Percentiles rank a stretch among this genome's conserved stretches.
Evolutionary conservation across 2,797 vertebrate genomes (phyloP).

Genomic region (Gobio occitaniae): DNA sequence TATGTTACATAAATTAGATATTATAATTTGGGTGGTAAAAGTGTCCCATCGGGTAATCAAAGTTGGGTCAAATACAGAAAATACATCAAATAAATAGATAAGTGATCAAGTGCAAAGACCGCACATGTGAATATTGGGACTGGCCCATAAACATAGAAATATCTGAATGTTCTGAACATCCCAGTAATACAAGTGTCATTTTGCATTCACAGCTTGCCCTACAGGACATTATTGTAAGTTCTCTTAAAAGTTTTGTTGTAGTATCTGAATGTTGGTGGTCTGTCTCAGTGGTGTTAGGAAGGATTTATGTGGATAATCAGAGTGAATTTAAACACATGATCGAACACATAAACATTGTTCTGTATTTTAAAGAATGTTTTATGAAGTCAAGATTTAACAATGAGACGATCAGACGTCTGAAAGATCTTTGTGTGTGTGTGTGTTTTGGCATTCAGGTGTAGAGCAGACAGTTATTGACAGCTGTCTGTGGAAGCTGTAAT

Average conservation of each 20-base stretch:
- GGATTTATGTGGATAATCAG: neutral
- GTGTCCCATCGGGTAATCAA: too few species aligned
- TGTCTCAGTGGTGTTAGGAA: neutral
- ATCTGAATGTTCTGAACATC: neutral
- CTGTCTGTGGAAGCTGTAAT: constrained; percentile 63
- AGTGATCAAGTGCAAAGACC: neutral
- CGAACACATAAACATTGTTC: neutral
- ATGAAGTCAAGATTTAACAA: neutral
- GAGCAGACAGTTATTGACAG: constrained; percentile 57
- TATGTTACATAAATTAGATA: neutral
- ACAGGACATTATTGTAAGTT: neutral
- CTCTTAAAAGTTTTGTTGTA: neutral
- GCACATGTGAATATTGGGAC: neutral
- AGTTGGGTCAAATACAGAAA: neutral
- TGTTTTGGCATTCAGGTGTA: neutral
- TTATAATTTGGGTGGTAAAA: too few species aligned
- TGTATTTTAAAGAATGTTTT: neutral
- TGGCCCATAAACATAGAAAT: neutral
- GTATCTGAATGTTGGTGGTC: neutral
- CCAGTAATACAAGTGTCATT: neutral
- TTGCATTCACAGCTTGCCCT: neutral
- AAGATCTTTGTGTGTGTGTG: neutral
- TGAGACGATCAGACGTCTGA: neutral
- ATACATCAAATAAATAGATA: neutral
- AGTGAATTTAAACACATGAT: neutral